Evolutionary conservation across 2,797 vertebrate species (phyloP), one percentile per base, ranked within the genome.

Genomic region (Ciconia nigra): DNA sequence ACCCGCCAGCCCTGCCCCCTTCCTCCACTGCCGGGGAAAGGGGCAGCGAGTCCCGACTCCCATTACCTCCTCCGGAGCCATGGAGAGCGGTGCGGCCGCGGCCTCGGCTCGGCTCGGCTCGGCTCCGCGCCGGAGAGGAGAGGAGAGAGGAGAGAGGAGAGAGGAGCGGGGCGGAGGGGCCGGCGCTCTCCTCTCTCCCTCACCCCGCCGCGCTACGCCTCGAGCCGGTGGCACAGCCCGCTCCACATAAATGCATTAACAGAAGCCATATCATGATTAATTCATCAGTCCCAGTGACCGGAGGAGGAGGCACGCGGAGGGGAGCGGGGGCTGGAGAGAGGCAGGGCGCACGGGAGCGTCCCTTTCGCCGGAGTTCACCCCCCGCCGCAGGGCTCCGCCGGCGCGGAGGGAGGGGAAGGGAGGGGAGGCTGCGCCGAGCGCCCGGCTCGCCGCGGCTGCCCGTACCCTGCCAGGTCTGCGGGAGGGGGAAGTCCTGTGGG

Each of bases 231-330:
- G 88, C 92, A 84, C 92, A 90, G 94, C 93, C 96, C 96, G 93
- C 92, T 86, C 94, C 96, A 66, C 86, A 94, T 89, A 95, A 97
- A 93, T 67, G 96, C 96, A 80, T 92, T 94, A 95, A 82, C 96
- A 95, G 97, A 97, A 85, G 95, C 97, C 97, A n/a, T 97, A 97
- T 98, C 98, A 98, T 99, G 98, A 98, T 98, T 98, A 97, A 98
- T 97, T 98, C 93, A 98, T 98, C 94, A 97, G 92, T 88, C 97
- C 97, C 97, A 26, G 97, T 97, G 97, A 97, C 97, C 95, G 57
- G 91, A 41, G 79, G 46, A 59, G 81, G 93, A 77, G 71, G 81
- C 93, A 55, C 39, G 33, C 55, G 33, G 41, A 28, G 37, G 15
- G 20, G 21, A 20, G 51, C 35, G 16, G 69, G 35, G 51, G 39